Evolutionary conservation across 2,797 vertebrate species (phyloP).

Genomic region (Prionace glauca): DNA sequence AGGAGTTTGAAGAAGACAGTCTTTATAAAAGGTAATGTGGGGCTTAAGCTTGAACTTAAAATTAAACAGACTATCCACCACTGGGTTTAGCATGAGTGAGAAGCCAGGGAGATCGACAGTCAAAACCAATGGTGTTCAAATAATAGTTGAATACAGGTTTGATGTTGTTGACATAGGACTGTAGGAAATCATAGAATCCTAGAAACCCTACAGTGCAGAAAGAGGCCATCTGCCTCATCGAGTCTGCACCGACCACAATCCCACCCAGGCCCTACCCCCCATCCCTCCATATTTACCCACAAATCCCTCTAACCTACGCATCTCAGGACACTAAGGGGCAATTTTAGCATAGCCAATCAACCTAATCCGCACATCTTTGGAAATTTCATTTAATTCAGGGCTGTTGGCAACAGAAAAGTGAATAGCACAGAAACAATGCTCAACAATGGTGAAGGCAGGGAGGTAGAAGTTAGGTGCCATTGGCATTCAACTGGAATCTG

Average conservation of each 20-base stretch:
- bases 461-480: background rate
- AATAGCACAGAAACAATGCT: background rate
- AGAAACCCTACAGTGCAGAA: too few species aligned
- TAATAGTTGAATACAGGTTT: background rate
- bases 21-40: too few species aligned
- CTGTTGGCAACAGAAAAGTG: background rate
- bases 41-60: background rate
- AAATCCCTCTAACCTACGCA: too few species aligned
- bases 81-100: background rate
- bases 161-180: background rate
- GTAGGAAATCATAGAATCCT: too few species aligned
- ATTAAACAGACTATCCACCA: background rate
- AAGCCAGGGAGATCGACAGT: background rate
- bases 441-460: background rate
- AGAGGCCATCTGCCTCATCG: too few species aligned
- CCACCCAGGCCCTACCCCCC: too few species aligned
- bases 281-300: too few species aligned
- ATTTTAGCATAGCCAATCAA: too few species aligned
- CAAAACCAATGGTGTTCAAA: background rate
- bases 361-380: too few species aligned
- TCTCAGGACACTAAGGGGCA: too few species aligned
- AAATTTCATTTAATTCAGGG: background rate
- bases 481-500: background rate
- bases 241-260: too few species aligned
- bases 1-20: background rate